A percentile compares a stretch with the other conserved stretches of the same genome.
Evolutionary conservation across 2,888 invertebrate genomes (phyloP).

Genomic region (Eledona agricola): DNA sequence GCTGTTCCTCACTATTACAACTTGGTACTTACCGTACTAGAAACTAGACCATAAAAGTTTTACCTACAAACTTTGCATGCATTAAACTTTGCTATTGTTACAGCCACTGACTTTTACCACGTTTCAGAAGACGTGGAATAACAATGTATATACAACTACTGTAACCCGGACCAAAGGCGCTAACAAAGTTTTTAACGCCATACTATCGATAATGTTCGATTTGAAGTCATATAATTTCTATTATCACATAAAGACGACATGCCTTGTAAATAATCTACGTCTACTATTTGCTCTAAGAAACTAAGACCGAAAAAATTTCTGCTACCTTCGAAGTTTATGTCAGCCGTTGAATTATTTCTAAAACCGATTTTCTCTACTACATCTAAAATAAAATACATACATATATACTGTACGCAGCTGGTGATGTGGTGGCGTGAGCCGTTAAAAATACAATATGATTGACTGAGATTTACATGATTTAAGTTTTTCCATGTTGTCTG

Average conservation of each 20-base stretch:
- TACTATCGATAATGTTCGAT: too few relatives aligned
- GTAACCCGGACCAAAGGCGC: background rate
- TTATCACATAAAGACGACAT: constrained; percentile 11
- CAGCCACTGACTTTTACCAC: constrained; percentile 12
- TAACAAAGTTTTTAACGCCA: background rate
- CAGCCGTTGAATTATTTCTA: constrained; percentile 44
- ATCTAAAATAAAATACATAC: constrained; percentile 39
- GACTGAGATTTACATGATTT: too few relatives aligned
- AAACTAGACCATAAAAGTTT: constrained; percentile 18
- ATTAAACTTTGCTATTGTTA: constrained; percentile 18
- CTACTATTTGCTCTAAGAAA: constrained; percentile 27
- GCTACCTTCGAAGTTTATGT: constrained; percentile 46
- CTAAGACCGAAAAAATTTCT: constrained; percentile 39
- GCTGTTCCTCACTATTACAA: background rate
- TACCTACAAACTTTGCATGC: constrained; percentile 19
- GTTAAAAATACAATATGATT: constrained; percentile 42
- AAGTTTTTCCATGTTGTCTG: too few relatives aligned
- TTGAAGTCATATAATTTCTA: too few relatives aligned
- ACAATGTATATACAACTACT: background rate
- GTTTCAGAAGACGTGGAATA: constrained; percentile 14
- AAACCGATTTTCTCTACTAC: constrained; percentile 40
- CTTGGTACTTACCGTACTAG: too few relatives aligned
- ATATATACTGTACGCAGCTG: constrained; percentile 32
- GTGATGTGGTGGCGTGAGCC: constrained; percentile 41
- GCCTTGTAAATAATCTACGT: constrained; percentile 35